Evolutionary conservation across 92 coral and sea anemone species (phyloP), one percentile per base, ranked within the genome.

Genomic region (Zoanthus solanderi): DNA sequence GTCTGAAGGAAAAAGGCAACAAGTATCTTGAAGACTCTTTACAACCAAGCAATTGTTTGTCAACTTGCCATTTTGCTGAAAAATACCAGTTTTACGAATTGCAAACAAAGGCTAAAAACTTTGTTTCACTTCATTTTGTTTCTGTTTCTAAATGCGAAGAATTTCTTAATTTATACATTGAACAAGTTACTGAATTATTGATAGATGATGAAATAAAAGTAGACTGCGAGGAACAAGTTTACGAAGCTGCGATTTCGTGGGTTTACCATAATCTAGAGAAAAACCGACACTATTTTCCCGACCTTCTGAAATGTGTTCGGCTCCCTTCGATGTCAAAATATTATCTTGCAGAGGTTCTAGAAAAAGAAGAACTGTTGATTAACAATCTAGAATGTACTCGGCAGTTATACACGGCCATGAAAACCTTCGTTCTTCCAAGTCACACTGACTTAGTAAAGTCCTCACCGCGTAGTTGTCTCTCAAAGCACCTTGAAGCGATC

Each of bases 111-210:
- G 92, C 99, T 8, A 92, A 92, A 75, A 83, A 89, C 47, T 97
- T 90, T 71, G 89, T 95, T 72, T 81, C 89, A 14, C 96, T 92
- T 14, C 90, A 94, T 61, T 97, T 97, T 42, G 92, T 93, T 47
- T 96, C 94, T 9, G 94, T 97, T 31, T 95, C 97, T 7, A 94
- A 94, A 84, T 90, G 92, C 16, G 98, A 97, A 78, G 98, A 97
- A 53, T 97, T 93, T 61, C 83, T 95, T 6, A 78, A 54, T 9
- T 90, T 94, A 2, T 65, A 78, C 9, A 78, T 92, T 56, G 95
- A 90, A 32, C 97, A 95, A 10, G 86, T 95, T 12, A 83, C 87
- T 71, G 93, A 92, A 72, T 87, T 97, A 28, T 89, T 97, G 18
- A 92, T 98, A 37, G 87, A 93, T 63, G 98, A 95, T 52, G 97